Conservation (phyloP, 2,113 vertebrate genomes). For the Rana temporaria region DNA sequence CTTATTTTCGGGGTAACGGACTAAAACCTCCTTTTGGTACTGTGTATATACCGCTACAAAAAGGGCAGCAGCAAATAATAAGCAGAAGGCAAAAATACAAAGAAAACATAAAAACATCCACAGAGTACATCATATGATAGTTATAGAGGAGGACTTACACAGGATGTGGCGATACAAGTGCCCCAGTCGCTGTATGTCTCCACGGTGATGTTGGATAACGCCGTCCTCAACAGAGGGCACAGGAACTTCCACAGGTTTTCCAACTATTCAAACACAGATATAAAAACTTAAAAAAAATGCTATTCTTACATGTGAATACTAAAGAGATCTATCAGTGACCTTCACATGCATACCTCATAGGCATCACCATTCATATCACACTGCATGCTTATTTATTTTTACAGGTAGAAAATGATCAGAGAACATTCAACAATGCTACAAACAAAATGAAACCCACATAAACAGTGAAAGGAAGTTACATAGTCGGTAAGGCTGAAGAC, state of each 20-base stretch:
- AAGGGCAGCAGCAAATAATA: background rate
- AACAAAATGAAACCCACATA: too few relatives aligned
- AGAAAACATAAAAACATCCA: background rate
- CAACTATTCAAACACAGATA: conserved; percentile 72
- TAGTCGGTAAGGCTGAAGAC: too few relatives aligned
- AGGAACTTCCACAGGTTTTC: conserved; percentile 89
- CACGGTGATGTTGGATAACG: conserved; percentile 92
- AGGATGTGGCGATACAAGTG: conserved; percentile 95
- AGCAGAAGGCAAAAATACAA: background rate
- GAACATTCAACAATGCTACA: too few relatives aligned
- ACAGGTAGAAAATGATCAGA: too few relatives aligned
- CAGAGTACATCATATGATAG: background rate
- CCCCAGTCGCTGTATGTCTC: conserved; percentile 97
- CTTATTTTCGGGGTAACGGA: too few relatives aligned
- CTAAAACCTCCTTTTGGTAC: too few relatives aligned
- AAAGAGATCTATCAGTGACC: too few relatives aligned
- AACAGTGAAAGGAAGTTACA: too few relatives aligned
- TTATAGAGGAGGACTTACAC: conserved; percentile 76
- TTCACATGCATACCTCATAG: too few relatives aligned
- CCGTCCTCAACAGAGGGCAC: conserved; percentile 89
- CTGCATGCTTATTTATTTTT: too few relatives aligned
- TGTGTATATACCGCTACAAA: background rate
- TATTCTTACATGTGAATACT: too few relatives aligned
- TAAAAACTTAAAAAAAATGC: background rate
- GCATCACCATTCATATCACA: too few relatives aligned